These are phyloP conservation scores for Sinocyclocheilus maitianheensis DNA, from an alignment of 2,113 vertebrate species.

Conservation along the genomic window DNA sequence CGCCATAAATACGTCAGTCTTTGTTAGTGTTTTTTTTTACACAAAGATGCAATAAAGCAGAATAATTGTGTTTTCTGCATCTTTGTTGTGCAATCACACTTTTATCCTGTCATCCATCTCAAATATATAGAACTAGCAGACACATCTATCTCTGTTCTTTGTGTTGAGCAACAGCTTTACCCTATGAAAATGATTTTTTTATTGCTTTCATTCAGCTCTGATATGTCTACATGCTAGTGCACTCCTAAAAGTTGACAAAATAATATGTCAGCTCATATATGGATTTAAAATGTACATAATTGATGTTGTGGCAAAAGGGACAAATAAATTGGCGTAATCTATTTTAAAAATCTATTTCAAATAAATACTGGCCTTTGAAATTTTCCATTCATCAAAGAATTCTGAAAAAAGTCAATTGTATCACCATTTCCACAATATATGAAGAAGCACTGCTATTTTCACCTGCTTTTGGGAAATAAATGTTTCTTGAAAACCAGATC, in stretches of 20 bases:
- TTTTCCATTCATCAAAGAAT: background rate
- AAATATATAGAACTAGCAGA: background rate
- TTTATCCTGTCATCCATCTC: background rate
- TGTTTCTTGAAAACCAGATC: background rate
- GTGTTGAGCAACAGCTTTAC: background rate
- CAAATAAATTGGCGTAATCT: too few relatives aligned
- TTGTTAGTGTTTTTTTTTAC: conserved; percentile 1
- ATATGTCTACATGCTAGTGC: background rate
- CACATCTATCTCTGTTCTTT: background rate
- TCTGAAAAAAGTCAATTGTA: background rate
- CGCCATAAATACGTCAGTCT: background rate
- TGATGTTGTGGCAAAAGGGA: background rate
- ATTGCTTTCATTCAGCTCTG: background rate
- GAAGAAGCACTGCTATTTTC: background rate
- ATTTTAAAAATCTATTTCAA: background rate
- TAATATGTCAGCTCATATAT: background rate
- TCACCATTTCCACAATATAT: background rate
- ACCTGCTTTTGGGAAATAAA: background rate
- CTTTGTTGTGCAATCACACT: background rate
- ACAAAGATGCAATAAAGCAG: background rate
- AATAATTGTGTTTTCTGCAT: background rate
- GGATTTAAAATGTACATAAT: background rate
- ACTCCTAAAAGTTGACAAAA: background rate
- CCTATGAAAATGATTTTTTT: background rate
- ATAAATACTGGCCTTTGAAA: background rate